Percentiles rank a stretch among this genome's conserved stretches.
These are phyloP conservation scores for Melospiza georgiana DNA, from an alignment of 2,113 vertebrate genomes.

Conservation along the genomic window DNA sequence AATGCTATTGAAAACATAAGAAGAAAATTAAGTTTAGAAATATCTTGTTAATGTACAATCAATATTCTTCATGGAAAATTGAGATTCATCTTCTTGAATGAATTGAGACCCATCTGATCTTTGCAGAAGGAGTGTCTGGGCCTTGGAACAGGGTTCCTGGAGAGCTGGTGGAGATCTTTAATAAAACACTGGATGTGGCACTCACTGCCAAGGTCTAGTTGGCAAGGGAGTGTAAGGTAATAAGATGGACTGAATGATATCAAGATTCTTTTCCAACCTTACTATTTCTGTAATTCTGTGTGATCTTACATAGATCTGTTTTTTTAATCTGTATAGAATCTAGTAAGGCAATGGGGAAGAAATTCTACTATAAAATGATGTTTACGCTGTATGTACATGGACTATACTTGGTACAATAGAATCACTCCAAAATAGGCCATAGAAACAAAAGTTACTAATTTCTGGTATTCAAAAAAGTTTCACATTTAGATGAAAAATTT, in stretches of 20 bases:
- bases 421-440: not conserved
- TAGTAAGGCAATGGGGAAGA: not conserved
- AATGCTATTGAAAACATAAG: not conserved
- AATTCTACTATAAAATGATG: not conserved
- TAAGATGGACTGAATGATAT: not conserved
- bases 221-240: not conserved
- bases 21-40: not conserved
- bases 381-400: rapidly evolving
- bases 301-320: not conserved
- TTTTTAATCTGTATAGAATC: not conserved
- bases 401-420: not conserved
- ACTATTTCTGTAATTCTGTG: not conserved
- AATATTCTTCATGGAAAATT: not conserved
- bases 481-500: not conserved
- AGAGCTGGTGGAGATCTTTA: not conserved
- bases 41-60: not conserved
- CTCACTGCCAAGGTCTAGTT: not conserved
- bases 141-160: not conserved
- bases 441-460: not conserved
- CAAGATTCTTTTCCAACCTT: not conserved
- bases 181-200: not conserved
- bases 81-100: not conserved
- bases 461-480: not conserved
- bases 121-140: not conserved
- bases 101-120: not conserved